phyloP scores from a whole-genome alignment of 2,888 invertebrate species.

The Lottia gigantea region DNA sequence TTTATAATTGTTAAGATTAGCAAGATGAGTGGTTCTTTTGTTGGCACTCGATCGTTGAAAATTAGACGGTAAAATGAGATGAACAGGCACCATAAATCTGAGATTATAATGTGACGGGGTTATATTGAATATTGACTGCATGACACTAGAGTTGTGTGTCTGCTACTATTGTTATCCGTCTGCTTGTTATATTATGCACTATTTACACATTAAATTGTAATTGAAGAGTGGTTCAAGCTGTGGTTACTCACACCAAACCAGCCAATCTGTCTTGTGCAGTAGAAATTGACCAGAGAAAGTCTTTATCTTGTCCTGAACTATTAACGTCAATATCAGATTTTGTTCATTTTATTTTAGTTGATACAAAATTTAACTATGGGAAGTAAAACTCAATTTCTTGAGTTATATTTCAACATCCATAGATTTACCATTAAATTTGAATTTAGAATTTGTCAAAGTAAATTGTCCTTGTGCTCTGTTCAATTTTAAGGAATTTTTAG shows the following conservation, averaged over 20 bases:
- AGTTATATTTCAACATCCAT: too few relatives aligned
- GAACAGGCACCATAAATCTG: background rate
- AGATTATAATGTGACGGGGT: background rate
- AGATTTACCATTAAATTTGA: too few relatives aligned
- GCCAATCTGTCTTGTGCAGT: background rate
- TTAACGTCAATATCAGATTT: too few relatives aligned
- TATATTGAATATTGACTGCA: background rate
- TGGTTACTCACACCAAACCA: background rate
- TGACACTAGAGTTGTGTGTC: background rate
- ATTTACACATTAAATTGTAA: slow-evolving; percentile 8
- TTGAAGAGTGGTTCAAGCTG: slow-evolving; percentile 2
- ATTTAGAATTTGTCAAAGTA: too few relatives aligned
- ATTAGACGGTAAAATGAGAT: slow-evolving; percentile 11
- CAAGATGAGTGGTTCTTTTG: background rate
- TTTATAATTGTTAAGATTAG: slow-evolving; percentile 4
- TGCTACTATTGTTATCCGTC: background rate
- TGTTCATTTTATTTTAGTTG: too few relatives aligned
- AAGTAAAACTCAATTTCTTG: too few relatives aligned
- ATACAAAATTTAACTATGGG: too few relatives aligned
- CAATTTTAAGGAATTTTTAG: too few relatives aligned
- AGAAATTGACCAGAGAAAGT: too few relatives aligned
- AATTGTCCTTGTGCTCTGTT: too few relatives aligned
- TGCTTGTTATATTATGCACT: slow-evolving; percentile 1
- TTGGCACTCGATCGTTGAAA: background rate
- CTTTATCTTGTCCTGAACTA: too few relatives aligned